These are phyloP conservation scores for Mandrillus leucophaeus DNA, from an alignment of 2,113 vertebrate species.

Conservation along the genomic window DNA sequence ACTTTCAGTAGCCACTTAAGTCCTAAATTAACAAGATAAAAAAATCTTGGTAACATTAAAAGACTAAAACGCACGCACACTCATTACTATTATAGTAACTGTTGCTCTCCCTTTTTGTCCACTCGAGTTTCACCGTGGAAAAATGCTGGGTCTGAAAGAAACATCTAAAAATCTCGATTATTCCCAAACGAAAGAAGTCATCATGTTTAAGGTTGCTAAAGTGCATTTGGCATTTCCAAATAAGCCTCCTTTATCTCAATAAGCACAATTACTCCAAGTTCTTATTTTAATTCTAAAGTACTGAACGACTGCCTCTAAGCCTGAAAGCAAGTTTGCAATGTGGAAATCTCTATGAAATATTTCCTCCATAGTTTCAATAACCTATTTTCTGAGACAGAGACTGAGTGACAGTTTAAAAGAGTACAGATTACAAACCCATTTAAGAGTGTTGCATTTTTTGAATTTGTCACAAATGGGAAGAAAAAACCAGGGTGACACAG, in stretches of 20 bases:
- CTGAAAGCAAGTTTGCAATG: background rate
- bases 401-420: slow-evolving; percentile 65
- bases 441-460: background rate
- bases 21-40: slow-evolving; percentile 4
- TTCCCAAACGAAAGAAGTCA: slow-evolving; percentile 53
- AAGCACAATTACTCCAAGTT: slow-evolving; percentile 45
- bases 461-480: slow-evolving; percentile 30
- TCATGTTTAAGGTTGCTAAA: slow-evolving; percentile 60
- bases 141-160: slow-evolving; percentile 39
- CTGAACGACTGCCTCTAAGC: background rate
- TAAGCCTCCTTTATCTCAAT: slow-evolving; percentile 63
- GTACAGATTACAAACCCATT: slow-evolving; percentile 42
- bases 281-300: slow-evolving; percentile 57
- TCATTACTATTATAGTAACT: background rate
- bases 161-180: slow-evolving; percentile 30
- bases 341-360: slow-evolving; percentile 22
- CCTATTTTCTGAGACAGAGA: slow-evolving; percentile 38
- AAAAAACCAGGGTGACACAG: slow-evolving; percentile 54
- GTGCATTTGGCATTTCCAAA: slow-evolving; percentile 63
- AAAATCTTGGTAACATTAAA: slow-evolving; percentile 14
- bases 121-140: background rate
- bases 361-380: slow-evolving; percentile 26
- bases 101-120: background rate
- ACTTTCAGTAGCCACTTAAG: background rate
- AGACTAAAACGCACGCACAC: background rate